Evolutionary conservation across 2,888 invertebrate species (phyloP), one percentile per base, ranked within the genome.

Genomic region (Morpho achilles): DNA sequence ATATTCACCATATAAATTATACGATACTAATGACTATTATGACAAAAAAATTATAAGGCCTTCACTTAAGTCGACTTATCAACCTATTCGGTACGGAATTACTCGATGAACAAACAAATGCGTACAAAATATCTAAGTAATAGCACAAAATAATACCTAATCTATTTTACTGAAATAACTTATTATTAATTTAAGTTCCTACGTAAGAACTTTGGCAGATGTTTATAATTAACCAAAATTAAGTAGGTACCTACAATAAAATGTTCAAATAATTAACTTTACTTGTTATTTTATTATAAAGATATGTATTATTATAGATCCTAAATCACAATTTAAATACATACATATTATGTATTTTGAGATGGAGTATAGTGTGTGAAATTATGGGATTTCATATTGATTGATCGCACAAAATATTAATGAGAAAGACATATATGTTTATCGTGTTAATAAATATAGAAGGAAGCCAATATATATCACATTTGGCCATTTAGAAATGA

Each of bases 391-490:
- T 32, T 32, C 32, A 32, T 2, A 32, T 32, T 32, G 4, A 23
- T 23, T 4, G 4, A 32, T 32, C 7, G 8, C 43, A 43, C 8
- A 9, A 43, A 43, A 43, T 43, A 43, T 43, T 9, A 43, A 43
- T 7, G 7, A 43, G 3, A 43, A 9, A 0, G n/a, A 9, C 43
- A 4, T 42, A 8, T 44, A 22, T 52, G 16, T 52, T 51, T 49
- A 44, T n/a, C 39, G 9, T 49, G 43, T 22, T 45, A 51, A 56
- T 32, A 51, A 44, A 46, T 46, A 56, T 46, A 23, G 32, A 32
- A 32, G 32, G 40, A 16, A 43, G 43, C 48, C 57, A 52, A 52
- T 40, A 47, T 53, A 22, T 55, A 51, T 55, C 51, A 51, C 59
- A 51, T 51, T 52, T 47, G 54, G 40, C n/a, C 16, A 52, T 7